These are phyloP conservation scores for Microdon myrmicae DNA, from an alignment of 2,888 invertebrate species.

Conservation along the genomic window DNA sequence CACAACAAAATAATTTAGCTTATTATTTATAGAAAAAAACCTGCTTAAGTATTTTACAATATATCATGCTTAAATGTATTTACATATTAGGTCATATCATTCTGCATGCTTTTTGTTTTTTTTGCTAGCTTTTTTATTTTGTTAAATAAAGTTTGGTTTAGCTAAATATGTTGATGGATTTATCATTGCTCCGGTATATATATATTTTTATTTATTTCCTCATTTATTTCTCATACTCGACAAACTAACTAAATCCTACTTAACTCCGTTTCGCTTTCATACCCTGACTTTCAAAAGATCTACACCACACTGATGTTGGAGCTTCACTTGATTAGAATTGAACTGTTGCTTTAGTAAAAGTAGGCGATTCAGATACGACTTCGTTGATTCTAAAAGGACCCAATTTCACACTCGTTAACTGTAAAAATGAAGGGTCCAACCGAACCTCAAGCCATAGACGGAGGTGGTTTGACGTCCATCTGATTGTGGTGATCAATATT, in stretches of 20 bases:
- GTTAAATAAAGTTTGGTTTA: constrained; percentile 45
- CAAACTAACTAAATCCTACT: no score
- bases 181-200: constrained; percentile 1
- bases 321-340: no score
- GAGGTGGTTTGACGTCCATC: constrained; percentile 76
- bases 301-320: no score
- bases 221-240: constrained; percentile 27
- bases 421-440: constrained; percentile 73
- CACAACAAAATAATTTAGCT: constrained; percentile 27
- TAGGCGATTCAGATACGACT: constrained; percentile 29
- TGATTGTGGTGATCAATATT: constrained; percentile 73
- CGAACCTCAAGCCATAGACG: constrained; percentile 69
- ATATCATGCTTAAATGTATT: constrained; percentile 10
- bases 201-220: constrained; percentile 1
- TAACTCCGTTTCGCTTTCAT: constrained; percentile 21
- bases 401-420: constrained; percentile 47
- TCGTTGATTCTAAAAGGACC: constrained; percentile 53
- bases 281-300: constrained; percentile 50
- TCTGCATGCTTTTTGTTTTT: no score
- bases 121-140: no score
- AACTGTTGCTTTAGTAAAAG: no score
- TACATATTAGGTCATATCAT: constrained; percentile 30
- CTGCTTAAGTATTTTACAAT: constrained; percentile 33
- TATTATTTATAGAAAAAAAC: constrained; percentile 19
- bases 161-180: constrained; percentile 33